Evolutionary conservation across 1,140 invertebrate species (phyloP).

Genomic region (Pantala flavescens): DNA sequence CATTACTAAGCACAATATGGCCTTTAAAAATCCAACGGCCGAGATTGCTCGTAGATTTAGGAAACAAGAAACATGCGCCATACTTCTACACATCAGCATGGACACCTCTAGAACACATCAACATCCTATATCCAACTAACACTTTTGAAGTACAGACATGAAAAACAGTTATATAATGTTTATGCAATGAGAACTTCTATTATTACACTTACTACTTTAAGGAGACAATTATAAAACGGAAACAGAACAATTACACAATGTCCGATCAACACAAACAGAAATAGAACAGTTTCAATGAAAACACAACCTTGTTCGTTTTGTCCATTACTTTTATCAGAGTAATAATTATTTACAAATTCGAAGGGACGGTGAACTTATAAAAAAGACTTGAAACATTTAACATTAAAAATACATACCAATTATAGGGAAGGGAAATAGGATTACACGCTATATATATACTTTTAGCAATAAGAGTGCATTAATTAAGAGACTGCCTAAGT

Average conservation of each 20-base stretch:
- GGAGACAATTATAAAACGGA: conserved; percentile 5
- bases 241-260: background rate
- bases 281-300: conserved; percentile 5
- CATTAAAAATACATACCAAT: conserved; percentile 8
- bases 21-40: background rate
- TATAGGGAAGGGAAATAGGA: background rate
- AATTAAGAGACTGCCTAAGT: conserved; percentile 10
- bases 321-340: background rate
- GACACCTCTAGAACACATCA: conserved; percentile 4
- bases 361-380: conserved; percentile 1
- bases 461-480: background rate
- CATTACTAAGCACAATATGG: background rate
- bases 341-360: background rate
- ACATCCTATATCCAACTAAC: conserved; percentile 9
- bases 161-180: conserved; percentile 9
- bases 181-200: conserved; percentile 3
- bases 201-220: background rate
- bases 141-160: conserved; percentile 9
- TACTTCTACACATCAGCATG: background rate
- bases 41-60: conserved; percentile 1
- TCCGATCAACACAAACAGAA: conserved; percentile 5
- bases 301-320: background rate
- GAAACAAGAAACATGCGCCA: background rate
- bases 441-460: conserved; percentile 3
- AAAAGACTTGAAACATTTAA: conserved; percentile 1